Base-by-base conservation (phyloP, 2,888 invertebrate species). In the Thecocarcelia acutangulata region DNA sequence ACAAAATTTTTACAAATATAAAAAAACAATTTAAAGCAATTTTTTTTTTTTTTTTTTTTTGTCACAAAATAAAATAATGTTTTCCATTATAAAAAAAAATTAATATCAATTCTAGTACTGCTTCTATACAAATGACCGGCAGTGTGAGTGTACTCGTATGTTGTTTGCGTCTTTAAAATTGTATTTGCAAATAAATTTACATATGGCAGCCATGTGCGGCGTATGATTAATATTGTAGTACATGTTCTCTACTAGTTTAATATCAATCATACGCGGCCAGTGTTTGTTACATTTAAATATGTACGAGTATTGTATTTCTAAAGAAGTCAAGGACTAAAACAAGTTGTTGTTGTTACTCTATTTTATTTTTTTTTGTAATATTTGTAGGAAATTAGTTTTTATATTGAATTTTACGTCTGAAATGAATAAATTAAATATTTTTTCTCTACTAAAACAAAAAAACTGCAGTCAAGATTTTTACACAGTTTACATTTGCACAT, bases 191-290 rank as follows among this genome's bases (percentile, higher is more conserved):
- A 61, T 61, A 72, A 52, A 72, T 61, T 59, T 40, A n/a, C 59
- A 59, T 50, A 21, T 2, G 3, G 3, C 11, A 12, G 42, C 40
- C 24, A 37, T 44, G 1, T 24, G 37, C 13, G 59, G 44, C 76
- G 76, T 76, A 76, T 76, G 46, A 54, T 52, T 52, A 46, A 52
- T 75, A 68, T 61, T 54, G 11, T 33, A 33, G 28, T 13, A 8
- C 12, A 19, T 13, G 21, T 42, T 6, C n/a, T 4, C 19, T 58
- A 28, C 37, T 19, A 1, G 50, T 48, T 74, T 13, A 42, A 66
- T 59, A 76, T 68, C 37, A 69, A n/a, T 52, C 28, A 76, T 61
- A 76, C 76, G 76, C 15, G 0, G 17, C 3, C 33, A 40, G 17
- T 33, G 28, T 37, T 40, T 15, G 59, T 4, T 21, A 17, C 2